A percentile compares a stretch with the other conserved stretches of the same genome.
These are phyloP conservation scores for Callionymus lyra DNA, from an alignment of 2,113 vertebrate genomes.

Conservation along the genomic window DNA sequence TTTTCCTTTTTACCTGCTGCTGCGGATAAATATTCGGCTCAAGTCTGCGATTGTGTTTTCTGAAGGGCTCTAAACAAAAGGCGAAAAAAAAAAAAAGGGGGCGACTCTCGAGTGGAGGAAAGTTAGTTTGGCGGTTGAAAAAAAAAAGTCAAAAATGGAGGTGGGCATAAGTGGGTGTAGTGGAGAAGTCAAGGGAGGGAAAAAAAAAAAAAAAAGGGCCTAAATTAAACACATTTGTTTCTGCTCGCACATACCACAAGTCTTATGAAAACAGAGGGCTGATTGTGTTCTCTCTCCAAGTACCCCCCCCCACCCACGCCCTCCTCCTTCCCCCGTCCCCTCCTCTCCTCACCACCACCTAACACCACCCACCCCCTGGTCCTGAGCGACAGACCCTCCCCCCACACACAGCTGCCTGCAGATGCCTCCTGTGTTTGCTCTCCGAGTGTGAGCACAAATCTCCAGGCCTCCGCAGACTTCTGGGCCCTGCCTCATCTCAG, in stretches of 20 bases:
- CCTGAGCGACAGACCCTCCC: constrained; percentile 23
- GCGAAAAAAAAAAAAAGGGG: too few relatives aligned
- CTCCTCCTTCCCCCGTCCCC: constrained; percentile 18
- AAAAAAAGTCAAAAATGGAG: constrained; percentile 29
- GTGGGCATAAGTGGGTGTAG: constrained; percentile 55
- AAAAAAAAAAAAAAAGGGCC: constrained; percentile 33
- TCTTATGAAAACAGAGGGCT: constrained; percentile 78
- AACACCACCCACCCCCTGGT: constrained; percentile 33
- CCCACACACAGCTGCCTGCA: constrained; percentile 63
- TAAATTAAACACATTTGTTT: constrained; percentile 83
- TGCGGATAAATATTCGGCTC: constrained; percentile 62
- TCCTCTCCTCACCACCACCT: constrained; percentile 43
- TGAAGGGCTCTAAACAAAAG: constrained; percentile 36
- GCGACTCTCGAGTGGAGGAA: constrained; percentile 34
- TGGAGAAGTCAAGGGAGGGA: constrained; percentile 17
- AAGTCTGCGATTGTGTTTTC: constrained; percentile 38
- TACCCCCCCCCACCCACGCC: constrained; percentile 24
- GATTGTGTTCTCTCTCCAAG: constrained; percentile 72
- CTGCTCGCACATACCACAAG: constrained; percentile 78
- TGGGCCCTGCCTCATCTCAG: constrained; percentile 57
- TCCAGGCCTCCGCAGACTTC: constrained; percentile 45
- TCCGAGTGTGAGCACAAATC: constrained; percentile 49
- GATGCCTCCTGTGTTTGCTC: constrained; percentile 63
- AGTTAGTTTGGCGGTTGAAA: constrained; percentile 33
- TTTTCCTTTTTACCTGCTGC: constrained; percentile 32